Base-by-base conservation (phyloP, 2,888 invertebrate genomes). In the Meganola albula region DNA sequence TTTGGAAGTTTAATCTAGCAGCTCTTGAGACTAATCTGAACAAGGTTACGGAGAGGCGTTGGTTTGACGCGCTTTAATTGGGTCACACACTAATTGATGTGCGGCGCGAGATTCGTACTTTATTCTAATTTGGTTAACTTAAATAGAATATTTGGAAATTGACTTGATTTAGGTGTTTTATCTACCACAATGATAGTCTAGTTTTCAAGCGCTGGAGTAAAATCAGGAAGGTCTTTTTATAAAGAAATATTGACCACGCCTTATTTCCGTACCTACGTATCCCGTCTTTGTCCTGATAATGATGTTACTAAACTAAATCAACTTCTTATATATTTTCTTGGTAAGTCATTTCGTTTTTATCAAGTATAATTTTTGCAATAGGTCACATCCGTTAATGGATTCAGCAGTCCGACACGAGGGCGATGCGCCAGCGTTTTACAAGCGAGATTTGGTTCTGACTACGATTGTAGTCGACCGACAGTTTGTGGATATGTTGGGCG, bases 381-480 rank as follows among this genome's bases (percentile, higher is more conserved):
- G 87, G 58, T 89, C 90, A 7, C 92, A 93, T 65, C 91, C 92
- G 1, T 71, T 93, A 34, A 91, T 93, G 91, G 91, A 92, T 58
- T 88, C 89, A 7, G 90, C 91, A 1, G 91, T 92, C 5, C 82
- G 88, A 1, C 89, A 90, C 45, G 88, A 90, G 41, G 87, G 88
- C 24, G 89, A 89, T 36, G 76, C 88, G 10, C 91, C 91, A 1
- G 88, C 89, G 1, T 90, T 90, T 61, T 89, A 88, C 72, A 88
- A 88, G 49, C 71, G 90, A 14, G 90, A 91, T 61, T 67, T 89
- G 36, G 87, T 89, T 8, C 87, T 91, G 28, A 89, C 90, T 1
- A 88, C 89, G 10, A 66, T 91, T 12, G 89, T 89, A 10, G 90
- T 90, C 3, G 90, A 91, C 64, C 73, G 75, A 27, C 83, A 90